Base-by-base conservation (phyloP, 2,888 invertebrate species). In the Xylota sylvarum region DNA sequence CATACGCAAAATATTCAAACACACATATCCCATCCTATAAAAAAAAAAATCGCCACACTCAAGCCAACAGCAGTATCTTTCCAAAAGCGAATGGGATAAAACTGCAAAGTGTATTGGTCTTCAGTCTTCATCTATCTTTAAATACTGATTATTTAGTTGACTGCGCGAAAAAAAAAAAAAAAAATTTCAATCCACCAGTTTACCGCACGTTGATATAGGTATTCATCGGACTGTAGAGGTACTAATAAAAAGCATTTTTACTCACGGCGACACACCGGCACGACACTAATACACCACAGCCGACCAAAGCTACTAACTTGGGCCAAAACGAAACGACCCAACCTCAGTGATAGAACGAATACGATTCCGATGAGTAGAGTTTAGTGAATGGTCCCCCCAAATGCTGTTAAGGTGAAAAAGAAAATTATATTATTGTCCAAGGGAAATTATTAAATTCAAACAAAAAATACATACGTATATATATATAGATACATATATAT, bases 341-440 rank as follows among this genome's bases (percentile, higher is more conserved):
- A 79, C 87, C 78, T 80, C 88, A 88, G 88, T 88, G 82, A 86
- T 88, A 85, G 87, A 85, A 87, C 89, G 88, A 88, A 86, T 85
- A 78, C 88, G 88, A 88, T 82, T 86, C 88, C 85, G 88, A 87
- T 86, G 74, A 81, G 88, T 83, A 87, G 83, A 83, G 69, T 79
- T 87, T 73, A 82, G 77, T 67, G 67, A 67, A 81, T 74, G 67
- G 81, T 81, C 72, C 58, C 62, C 50, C 50, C 70, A 37, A 76
- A 62, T 77, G 81, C 79, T 77, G 58, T 60, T 77, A 60, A 72
- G 46, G 64, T 80, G 80, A 50, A 76, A 48, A 60, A 23, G 2
- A 23, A 69, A 62, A 43, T 35, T 52, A 60, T 52, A 60, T 52
- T 65, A 50, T 48, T 79, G 40, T 73, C 52, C 70, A 56, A 70